These are phyloP conservation scores for Alca torda DNA, from an alignment of 2,797 vertebrate species.

Conservation along the genomic window DNA sequence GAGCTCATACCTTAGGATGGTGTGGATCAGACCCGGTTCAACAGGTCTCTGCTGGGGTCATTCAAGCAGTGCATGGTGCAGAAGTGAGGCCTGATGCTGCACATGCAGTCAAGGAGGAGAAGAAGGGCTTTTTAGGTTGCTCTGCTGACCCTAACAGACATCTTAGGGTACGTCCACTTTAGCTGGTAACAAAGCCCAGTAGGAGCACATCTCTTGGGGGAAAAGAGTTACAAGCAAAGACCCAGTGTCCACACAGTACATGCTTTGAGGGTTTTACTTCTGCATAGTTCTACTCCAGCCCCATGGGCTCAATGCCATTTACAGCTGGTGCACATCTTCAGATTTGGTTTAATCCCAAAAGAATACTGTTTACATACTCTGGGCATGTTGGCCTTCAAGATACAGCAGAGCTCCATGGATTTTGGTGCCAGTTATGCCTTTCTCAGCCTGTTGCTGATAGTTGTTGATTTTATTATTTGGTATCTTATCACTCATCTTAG, in stretches of 20 bases:
- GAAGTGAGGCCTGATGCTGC: not conserved
- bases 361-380: not conserved
- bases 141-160: not conserved
- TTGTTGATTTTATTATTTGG: not conserved
- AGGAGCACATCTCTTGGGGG: not conserved
- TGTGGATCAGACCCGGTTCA: not conserved
- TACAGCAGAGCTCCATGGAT: fast-evolving
- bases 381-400: not conserved
- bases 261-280: not conserved
- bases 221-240: not conserved
- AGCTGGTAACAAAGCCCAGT: not conserved
- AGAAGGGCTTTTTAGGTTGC: not conserved
- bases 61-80: not conserved
- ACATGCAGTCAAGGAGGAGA: not conserved
- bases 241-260: too few relatives aligned
- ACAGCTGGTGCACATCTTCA: not conserved
- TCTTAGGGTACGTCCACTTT: not conserved
- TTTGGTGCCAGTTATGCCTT: not conserved
- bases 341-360: not conserved
- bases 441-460: not conserved
- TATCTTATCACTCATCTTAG: not conserved
- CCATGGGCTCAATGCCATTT: not conserved
- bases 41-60: not conserved
- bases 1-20: not conserved
- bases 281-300: not conserved